Conservation (phyloP, 2,888 invertebrate genomes). For the Brachynemurus nebulosus region DNA sequence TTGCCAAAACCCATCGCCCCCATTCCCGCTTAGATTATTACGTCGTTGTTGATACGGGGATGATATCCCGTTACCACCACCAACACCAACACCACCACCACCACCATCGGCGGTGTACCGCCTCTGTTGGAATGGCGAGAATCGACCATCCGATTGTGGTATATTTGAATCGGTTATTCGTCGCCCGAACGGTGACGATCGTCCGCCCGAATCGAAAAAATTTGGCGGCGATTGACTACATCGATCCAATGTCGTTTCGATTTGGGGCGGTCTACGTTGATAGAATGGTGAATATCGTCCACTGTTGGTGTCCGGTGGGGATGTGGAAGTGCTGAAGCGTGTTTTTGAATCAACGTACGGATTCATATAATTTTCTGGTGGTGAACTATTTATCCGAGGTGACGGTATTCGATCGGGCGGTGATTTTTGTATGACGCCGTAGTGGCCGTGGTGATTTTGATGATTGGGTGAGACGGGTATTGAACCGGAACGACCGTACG, state of each 20-base stretch:
- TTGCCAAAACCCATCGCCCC: constrained; percentile 25
- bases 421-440: constrained; percentile 4
- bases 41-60: constrained; percentile 23
- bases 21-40: too few relatives aligned
- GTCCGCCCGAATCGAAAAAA: constrained; percentile 8
- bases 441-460: constrained; percentile 2
- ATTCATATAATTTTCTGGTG: constrained; percentile 20
- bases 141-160: constrained; percentile 11
- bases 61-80: constrained; percentile 13
- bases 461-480: constrained; percentile 1
- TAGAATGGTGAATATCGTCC: constrained; percentile 16
- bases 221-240: constrained; percentile 7
- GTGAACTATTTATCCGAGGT: constrained; percentile 6
- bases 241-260: constrained; percentile 5
- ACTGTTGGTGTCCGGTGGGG: constrained; percentile 18
- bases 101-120: constrained; percentile 12
- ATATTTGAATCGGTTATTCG: constrained; percentile 11
- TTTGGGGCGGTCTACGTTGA: constrained; percentile 2
- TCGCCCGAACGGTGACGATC: constrained; percentile 8
- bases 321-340: constrained; percentile 13
- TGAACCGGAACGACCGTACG: constrained; percentile 9
- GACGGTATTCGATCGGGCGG: constrained; percentile 4
- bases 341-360: constrained; percentile 8
- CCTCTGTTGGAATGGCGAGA: constrained; percentile 16
- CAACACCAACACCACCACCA: constrained; percentile 14